These are phyloP conservation scores for Odontocolon sp. DNA, from an alignment of 2,888 invertebrate species.

Conservation along the genomic window DNA sequence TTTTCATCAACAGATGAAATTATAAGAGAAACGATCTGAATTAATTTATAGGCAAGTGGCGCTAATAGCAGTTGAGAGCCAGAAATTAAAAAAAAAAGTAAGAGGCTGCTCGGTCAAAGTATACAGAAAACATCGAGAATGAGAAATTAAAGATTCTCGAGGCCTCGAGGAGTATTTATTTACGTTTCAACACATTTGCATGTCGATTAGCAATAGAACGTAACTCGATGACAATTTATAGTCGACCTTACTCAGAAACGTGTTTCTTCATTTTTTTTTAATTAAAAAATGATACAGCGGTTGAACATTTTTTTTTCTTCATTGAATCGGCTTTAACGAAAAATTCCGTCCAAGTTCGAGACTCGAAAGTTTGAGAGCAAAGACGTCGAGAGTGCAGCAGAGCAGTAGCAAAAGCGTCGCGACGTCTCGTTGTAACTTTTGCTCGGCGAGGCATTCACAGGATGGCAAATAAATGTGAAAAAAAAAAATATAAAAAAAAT, in stretches of 20 bases:
- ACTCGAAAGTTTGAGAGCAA: constrained; percentile 17
- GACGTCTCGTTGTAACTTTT: constrained; percentile 24
- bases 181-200: constrained; percentile 65
- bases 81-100: constrained; percentile 18
- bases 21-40: neutral
- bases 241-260: constrained; percentile 27
- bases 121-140: constrained; percentile 24
- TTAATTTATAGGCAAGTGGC: constrained; percentile 29
- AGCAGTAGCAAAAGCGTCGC: constrained; percentile 22
- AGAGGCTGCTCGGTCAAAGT: constrained; percentile 28
- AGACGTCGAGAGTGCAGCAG: constrained; percentile 9
- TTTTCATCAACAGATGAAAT: constrained; percentile 1
- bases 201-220: constrained; percentile 66
- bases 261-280: too few relatives aligned
- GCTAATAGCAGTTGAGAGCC: constrained; percentile 12
- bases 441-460: constrained; percentile 40
- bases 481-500: constrained; percentile 66
- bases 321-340: too few relatives aligned
- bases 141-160: constrained; percentile 51
- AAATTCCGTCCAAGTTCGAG: too few relatives aligned
- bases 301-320: too few relatives aligned
- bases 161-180: constrained; percentile 56
- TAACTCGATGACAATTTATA: constrained; percentile 66
- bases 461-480: constrained; percentile 66
- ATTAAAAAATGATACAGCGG: too few relatives aligned